Conservation (phyloP, 2,888 invertebrate genomes). For the Uropetala carovei region DNA sequence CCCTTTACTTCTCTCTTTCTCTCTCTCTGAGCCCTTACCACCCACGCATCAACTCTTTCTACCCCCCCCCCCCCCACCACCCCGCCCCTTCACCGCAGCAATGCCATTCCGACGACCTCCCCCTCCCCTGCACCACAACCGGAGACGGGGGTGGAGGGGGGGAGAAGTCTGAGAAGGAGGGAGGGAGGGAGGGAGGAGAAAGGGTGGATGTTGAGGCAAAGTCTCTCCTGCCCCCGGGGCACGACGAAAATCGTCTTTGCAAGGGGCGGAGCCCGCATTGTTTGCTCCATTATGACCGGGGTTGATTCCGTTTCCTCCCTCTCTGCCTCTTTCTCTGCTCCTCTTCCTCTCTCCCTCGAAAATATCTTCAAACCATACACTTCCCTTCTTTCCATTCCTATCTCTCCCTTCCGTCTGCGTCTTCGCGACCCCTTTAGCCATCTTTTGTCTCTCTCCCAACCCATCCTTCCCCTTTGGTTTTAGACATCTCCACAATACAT, state of each 20-base stretch:
- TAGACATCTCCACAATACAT: neutral
- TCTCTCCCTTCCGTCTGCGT: neutral
- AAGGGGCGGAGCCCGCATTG: constrained; percentile 32
- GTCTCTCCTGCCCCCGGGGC: constrained; percentile 48
- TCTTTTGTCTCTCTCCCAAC: neutral
- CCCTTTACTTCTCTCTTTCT: neutral
- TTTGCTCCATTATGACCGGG: constrained; percentile 64
- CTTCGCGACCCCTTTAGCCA: neutral
- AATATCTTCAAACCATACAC: neutral
- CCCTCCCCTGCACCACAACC: too few relatives aligned
- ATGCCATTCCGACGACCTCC: neutral
- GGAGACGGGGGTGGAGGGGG: neutral
- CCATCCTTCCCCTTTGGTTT: neutral
- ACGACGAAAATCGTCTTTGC: constrained; percentile 59
- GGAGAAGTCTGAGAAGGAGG: constrained; percentile 3
- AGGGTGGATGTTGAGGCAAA: constrained; percentile 38
- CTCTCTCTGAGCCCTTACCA: neutral
- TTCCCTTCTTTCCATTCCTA: neutral
- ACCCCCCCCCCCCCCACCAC: neutral
- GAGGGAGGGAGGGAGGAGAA: neutral
- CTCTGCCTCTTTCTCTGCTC: neutral
- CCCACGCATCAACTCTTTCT: neutral
- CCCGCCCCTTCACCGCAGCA: neutral
- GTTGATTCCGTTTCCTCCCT: constrained; percentile 51
- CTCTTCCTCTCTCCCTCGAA: neutral